phyloP scores from a whole-genome alignment of 37 sponge, comb jelly and placozoan genomes.

The Agelas oroides region DNA sequence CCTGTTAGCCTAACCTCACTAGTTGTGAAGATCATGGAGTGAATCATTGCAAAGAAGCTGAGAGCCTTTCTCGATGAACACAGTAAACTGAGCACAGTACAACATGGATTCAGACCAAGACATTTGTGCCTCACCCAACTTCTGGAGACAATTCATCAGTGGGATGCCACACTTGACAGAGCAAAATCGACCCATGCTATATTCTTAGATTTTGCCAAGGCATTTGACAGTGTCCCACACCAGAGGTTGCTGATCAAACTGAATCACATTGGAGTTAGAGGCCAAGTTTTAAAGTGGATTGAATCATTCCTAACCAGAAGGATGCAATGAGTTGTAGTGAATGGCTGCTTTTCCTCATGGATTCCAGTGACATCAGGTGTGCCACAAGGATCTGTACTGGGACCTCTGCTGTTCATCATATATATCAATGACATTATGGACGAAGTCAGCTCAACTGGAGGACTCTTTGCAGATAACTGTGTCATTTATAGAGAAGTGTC shows the following conservation, averaged over 20 bases:
- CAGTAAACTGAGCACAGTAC: background rate
- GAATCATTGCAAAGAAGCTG: conserved; percentile 10
- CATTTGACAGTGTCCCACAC: conserved; percentile 47
- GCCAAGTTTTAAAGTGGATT: conserved; percentile 30
- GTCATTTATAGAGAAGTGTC: background rate
- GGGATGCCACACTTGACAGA: conserved; percentile 30
- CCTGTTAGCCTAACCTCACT: conserved; percentile 35
- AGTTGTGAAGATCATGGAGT: conserved; percentile 39
- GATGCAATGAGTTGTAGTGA: conserved; percentile 22
- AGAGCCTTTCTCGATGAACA: background rate
- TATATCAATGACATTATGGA: conserved; percentile 37
- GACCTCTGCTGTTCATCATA: conserved; percentile 46
- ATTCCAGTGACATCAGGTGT: conserved; percentile 31
- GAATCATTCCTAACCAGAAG: conserved; percentile 21
- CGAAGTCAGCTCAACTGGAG: background rate
- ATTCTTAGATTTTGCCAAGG: conserved; percentile 44
- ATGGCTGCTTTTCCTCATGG: conserved; percentile 42
- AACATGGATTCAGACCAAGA: conserved; percentile 36
- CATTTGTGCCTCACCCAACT: conserved; percentile 42
- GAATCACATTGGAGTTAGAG: conserved; percentile 38
- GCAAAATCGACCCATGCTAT: conserved; percentile 24
- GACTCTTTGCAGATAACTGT: conserved; percentile 16
- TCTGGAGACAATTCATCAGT: conserved; percentile 40
- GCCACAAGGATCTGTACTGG: conserved; percentile 57
- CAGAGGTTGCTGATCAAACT: conserved; percentile 29